Evolutionary conservation across 2,113 vertebrate species (phyloP).

Genomic region (Menidia beryllina): DNA sequence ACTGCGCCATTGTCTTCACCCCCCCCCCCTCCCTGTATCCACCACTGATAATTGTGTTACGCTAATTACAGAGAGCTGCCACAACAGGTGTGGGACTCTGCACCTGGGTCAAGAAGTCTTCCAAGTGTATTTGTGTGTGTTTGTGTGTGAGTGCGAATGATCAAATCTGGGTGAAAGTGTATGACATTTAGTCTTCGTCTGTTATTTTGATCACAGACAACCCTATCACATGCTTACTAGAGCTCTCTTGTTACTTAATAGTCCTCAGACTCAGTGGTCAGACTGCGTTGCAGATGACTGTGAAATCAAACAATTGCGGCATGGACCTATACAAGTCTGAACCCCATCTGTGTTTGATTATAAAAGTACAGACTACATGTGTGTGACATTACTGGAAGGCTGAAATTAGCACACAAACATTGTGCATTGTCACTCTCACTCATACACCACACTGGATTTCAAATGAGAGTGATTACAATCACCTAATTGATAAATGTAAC

Average conservation of each 20-base stretch:
- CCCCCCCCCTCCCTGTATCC: constrained; percentile 46
- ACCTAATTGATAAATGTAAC: constrained; percentile 79
- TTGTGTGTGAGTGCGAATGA: constrained; percentile 18
- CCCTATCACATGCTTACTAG: constrained; percentile 70
- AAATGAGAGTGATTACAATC: constrained; percentile 77
- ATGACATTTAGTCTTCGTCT: constrained; percentile 57
- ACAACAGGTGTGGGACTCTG: constrained; percentile 80
- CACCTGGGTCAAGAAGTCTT: constrained; percentile 76
- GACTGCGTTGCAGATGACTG: constrained; percentile 51
- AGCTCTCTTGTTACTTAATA: constrained; percentile 56
- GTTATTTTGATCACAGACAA: constrained; percentile 61
- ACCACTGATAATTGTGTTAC: constrained; percentile 68
- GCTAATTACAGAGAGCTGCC: constrained; percentile 83
- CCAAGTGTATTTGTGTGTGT: constrained; percentile 13
- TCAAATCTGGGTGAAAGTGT: constrained; percentile 67
- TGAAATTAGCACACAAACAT: constrained; percentile 76
- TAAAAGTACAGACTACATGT: constrained; percentile 65
- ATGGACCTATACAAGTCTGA: constrained; percentile 49
- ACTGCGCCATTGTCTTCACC: constrained; percentile 80
- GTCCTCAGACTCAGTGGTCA: constrained; percentile 65
- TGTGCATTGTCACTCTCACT: constrained; percentile 78
- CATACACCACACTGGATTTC: constrained; percentile 77
- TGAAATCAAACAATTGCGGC: constrained; percentile 59
- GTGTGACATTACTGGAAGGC: constrained; percentile 78
- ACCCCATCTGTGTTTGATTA: constrained; percentile 73